Evolutionary conservation across 1,140 invertebrate species (phyloP), one percentile per base, ranked within the genome.

Genomic region (Vanessa tameamea): DNA sequence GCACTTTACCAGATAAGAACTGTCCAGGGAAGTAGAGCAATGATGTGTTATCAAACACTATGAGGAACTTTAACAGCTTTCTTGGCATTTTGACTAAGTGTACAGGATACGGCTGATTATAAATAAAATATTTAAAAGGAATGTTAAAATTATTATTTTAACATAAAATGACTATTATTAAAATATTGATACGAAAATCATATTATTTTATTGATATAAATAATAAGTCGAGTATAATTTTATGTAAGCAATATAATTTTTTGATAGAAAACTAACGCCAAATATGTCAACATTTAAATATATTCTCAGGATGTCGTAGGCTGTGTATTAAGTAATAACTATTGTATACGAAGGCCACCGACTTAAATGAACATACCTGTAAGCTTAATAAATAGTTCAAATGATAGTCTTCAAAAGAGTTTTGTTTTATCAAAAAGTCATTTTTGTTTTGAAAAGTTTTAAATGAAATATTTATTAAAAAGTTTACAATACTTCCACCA

Each of bases 31-130:
- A 98, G 90, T 98, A 99, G 50, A 99, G 92, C 47, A 98, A 93
- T 80, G 97, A 98, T 47, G 97, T 97, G 89, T 98, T 98, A 90
- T 99, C 98, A 92, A 99, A 98, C 53, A 98, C 94, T 82, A 99
- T 98, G 26, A 98, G 93, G 93, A 99, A 99, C 92, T 98, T 98
- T 78, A 97, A 94, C 76, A 99, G 93, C 92, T 98, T 98, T 82
- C 96, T 94, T 69, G 97, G 96, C 96, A 97, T 97, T 87, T 89
- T 94, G 53, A 48, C 63, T 64, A 9, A 26, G 2, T 64, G 16
- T n/a, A 20, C 43, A 0, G 37, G 63, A 47, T 8, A n/a, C 57
- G 14, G 31, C 57, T 37, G 13, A 15, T 61, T 61, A 51, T 3
- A 61, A 31, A 51, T 3, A 61, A 31, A 14, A 51, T 51, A 51